Base-by-base conservation (phyloP, 2,113 vertebrate genomes). In the Odontophorus gujanensis region DNA sequence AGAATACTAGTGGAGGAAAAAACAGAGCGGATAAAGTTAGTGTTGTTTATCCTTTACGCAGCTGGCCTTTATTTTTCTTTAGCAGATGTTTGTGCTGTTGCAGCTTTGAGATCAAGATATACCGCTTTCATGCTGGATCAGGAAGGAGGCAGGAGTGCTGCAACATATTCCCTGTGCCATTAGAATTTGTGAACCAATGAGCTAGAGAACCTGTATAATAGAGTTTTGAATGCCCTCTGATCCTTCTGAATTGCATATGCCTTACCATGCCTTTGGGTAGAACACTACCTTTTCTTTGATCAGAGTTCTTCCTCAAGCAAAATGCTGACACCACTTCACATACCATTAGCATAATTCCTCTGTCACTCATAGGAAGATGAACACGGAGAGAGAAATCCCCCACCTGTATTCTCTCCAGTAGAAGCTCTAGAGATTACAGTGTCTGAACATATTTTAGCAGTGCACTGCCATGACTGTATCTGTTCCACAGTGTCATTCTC, bases 31-130 rank as follows among this genome's bases (percentile, higher is more conserved):
- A 88, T 91, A 68, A 86, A 81, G 20, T 91, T 90, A 76, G 61
- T 67, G 7, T 81, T 96, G 80, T 94, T 96, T 97, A 79, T 84
- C 48, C 32, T 90, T 91, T 62, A 76, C 9, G 19, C 94, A 97
- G 73, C 85, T 95, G 94, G 57, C 48, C 32, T 92, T 95, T 43
- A 71, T 92, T 95, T 90, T 95, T 85, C 68, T 83, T 84, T 67
- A 57, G 57, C 87, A 87, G 85, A 90, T 95, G 51, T 93, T 92
- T 74, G 22, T n/a, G n/a, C 53, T 4, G 0, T 76, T 82, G 65
- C 51, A 90, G 30, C 36, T 75, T 53, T 34, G 47, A 92, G 65
- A 85, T 83, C 61, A 86, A 92, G 82, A 68, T 68, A 58, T 21
- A 71, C 32, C 17, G 36, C 48, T 94, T 85, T 95, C 67, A 74